phyloP scores from a whole-genome alignment of 2,888 invertebrate species.

The Drosophila maculinotata region DNA sequence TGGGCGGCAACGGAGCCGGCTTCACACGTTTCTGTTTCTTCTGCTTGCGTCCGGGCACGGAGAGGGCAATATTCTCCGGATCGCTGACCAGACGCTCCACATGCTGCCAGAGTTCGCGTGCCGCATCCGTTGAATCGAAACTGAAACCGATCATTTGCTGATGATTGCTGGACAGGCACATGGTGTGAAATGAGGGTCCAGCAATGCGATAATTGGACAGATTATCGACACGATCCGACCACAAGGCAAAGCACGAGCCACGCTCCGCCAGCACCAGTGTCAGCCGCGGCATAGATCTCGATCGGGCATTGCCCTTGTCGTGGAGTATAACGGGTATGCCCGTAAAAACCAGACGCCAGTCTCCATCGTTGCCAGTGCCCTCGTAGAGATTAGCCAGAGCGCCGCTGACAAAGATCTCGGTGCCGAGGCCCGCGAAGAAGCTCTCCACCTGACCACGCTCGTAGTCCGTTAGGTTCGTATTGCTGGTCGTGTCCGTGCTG shows the following conservation, averaged over 20 bases:
- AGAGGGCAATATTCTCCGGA: constrained; percentile 91
- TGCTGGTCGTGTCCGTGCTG: constrained; percentile 84
- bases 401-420: constrained; percentile 91
- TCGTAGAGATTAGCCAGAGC: constrained; percentile 91
- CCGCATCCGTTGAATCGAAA: constrained; percentile 91
- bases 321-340: constrained; percentile 92
- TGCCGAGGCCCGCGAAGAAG: constrained; percentile 91
- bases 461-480: constrained; percentile 86
- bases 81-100: constrained; percentile 90
- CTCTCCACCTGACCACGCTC: constrained; percentile 90
- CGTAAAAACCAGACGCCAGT: constrained; percentile 91
- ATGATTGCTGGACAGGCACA: constrained; percentile 92
- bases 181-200: constrained; percentile 92
- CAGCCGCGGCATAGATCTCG: constrained; percentile 89
- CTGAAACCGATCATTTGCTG: constrained; percentile 91
- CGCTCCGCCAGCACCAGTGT: constrained; percentile 91
- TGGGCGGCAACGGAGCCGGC: constrained; percentile 89
- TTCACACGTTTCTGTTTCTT: constrained; percentile 86
- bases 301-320: constrained; percentile 91
- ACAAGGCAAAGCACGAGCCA: constrained; percentile 92
- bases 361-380: constrained; percentile 87
- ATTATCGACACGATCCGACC: constrained; percentile 93
- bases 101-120: constrained; percentile 89
- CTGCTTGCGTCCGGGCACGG: constrained; percentile 88
- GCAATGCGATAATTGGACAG: constrained; percentile 90